These are phyloP conservation scores for Ligdia adustata DNA, from an alignment of 2,888 invertebrate species.

Conservation along the genomic window DNA sequence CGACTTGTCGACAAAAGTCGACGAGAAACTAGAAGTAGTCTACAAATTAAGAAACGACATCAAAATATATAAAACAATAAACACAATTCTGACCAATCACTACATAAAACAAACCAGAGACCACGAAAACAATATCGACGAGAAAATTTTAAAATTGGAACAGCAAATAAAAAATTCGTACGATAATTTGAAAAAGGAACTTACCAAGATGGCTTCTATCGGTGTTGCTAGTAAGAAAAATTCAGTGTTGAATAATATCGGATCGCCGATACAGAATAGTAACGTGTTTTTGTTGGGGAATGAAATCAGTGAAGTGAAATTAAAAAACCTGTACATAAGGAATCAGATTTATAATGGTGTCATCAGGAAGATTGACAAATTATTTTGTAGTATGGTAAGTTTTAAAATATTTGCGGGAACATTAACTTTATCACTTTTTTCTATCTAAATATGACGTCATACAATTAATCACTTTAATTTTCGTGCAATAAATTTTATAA, in stretches of 20 bases:
- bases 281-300: conserved; percentile 68
- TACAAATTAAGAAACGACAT: conserved; percentile 75
- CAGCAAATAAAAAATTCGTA: conserved; percentile 65
- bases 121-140: conserved; percentile 64
- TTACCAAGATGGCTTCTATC: conserved; percentile 51
- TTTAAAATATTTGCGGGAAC: no score
- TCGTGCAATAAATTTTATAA: background rate
- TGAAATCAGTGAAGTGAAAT: conserved; percentile 62
- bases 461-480: no score
- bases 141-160: conserved; percentile 67
- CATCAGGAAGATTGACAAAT: conserved; percentile 73
- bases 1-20: conserved; percentile 63
- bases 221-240: conserved; percentile 57
- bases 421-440: no score
- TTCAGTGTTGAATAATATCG: conserved; percentile 44
- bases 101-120: conserved; percentile 72
- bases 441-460: no score
- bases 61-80: conserved; percentile 75
- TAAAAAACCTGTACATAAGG: conserved; percentile 59
- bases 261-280: conserved; percentile 63
- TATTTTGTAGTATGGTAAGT: conserved; percentile 78
- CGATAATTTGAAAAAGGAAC: conserved; percentile 60
- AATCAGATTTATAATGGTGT: conserved; percentile 74
- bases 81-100: conserved; percentile 75
- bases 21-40: conserved; percentile 75